These are phyloP conservation scores for Ennomos fuscantarius DNA, from an alignment of 2,888 invertebrate genomes.

Conservation along the genomic window DNA sequence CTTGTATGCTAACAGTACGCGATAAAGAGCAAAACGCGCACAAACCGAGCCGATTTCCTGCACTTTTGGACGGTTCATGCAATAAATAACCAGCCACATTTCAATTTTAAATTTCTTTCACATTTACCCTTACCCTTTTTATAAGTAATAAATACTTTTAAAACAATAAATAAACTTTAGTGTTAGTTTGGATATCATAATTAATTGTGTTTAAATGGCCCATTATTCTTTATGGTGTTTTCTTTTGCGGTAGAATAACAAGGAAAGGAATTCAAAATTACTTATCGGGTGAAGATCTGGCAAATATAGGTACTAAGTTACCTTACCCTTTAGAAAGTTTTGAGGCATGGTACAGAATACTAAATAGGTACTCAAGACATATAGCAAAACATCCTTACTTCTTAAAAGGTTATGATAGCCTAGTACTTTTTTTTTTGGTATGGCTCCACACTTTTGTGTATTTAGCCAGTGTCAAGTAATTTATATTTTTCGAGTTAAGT, in stretches of 20 bases:
- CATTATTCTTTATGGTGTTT: slow-evolving; percentile 1
- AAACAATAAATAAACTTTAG: slow-evolving; percentile 7
- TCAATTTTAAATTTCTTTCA: slow-evolving; percentile 15
- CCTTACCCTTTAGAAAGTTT: not conserved
- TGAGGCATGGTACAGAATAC: no score
- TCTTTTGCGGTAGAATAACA: slow-evolving; percentile 8
- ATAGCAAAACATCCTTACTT: no score
- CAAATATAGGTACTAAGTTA: not conserved
- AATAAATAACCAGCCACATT: slow-evolving; percentile 36
- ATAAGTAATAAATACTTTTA: slow-evolving; percentile 6
- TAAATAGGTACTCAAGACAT: no score
- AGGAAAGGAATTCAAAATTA: not conserved
- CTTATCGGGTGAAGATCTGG: slow-evolving; percentile 2
- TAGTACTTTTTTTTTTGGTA: no score
- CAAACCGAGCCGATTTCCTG: slow-evolving; percentile 67
- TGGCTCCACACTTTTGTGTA: no score
- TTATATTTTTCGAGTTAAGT: no score
- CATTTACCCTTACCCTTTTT: slow-evolving; percentile 5
- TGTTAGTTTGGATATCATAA: slow-evolving; percentile 12
- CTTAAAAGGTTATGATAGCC: no score
- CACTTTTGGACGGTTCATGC: slow-evolving; percentile 41
- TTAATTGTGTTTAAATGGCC: not conserved
- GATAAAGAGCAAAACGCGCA: slow-evolving; percentile 41
- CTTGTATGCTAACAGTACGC: slow-evolving; percentile 44
- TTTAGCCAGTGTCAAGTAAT: no score